Conservation (phyloP, 1,140 invertebrate genomes). For the Episyrphus balteatus region DNA sequence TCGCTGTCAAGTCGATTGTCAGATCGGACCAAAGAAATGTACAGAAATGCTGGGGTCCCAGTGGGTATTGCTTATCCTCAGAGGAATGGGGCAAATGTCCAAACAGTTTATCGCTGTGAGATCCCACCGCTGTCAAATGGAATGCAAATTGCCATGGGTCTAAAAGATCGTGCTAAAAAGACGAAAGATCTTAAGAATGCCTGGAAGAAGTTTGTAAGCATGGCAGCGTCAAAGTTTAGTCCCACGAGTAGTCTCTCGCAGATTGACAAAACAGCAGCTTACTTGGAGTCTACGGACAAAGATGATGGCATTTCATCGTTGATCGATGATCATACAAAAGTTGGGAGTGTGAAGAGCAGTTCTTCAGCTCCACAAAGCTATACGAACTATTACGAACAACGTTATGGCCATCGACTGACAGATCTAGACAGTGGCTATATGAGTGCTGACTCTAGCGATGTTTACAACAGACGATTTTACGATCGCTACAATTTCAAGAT, state of each 20-base stretch:
- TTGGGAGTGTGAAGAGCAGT: constrained; percentile 12
- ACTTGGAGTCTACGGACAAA: constrained; percentile 19
- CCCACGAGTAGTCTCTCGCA: constrained; percentile 30
- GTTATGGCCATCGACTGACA: constrained; percentile 14
- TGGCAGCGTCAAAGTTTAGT: constrained; percentile 35
- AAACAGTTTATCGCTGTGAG: constrained; percentile 34
- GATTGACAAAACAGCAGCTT: constrained; percentile 16
- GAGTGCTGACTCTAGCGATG: constrained; percentile 59
- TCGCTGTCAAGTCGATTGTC: constrained; percentile 30
- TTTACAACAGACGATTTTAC: constrained; percentile 30
- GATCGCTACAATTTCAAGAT: constrained; percentile 35
- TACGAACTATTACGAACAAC: constrained; percentile 30
- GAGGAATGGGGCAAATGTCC: constrained; percentile 19
- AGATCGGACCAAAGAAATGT: constrained; percentile 33
- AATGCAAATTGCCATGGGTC: constrained; percentile 34
- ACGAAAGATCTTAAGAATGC: constrained; percentile 36
- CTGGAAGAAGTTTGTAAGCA: constrained; percentile 37
- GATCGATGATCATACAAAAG: constrained; percentile 21
- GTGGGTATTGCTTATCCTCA: constrained; percentile 34
- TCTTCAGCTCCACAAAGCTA: constrained; percentile 10
- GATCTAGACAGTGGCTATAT: constrained; percentile 58
- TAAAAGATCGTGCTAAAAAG: constrained; percentile 32
- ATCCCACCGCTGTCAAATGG: constrained; percentile 29
- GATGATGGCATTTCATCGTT: constrained; percentile 34
- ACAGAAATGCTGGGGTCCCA: constrained; percentile 29